These are phyloP conservation scores for Agonopterix alstromeriana DNA, from an alignment of 2,888 invertebrate genomes.

Conservation along the genomic window DNA sequence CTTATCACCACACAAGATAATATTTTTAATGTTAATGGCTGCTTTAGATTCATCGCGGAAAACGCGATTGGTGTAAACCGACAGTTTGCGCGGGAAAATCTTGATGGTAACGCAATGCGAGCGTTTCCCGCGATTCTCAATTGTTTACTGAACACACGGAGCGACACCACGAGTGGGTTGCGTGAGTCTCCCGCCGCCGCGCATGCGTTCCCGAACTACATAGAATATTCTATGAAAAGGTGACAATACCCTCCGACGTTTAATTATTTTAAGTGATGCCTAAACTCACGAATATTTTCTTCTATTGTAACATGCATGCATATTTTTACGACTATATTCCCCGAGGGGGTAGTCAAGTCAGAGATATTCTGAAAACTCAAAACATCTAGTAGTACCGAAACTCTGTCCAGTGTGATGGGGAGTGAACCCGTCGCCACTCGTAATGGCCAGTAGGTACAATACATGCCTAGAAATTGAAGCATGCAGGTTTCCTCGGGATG, in stretches of 20 bases:
- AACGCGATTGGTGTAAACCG: slow-evolving; percentile 1
- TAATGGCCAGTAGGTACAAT: too few species aligned
- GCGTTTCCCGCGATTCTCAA: slow-evolving; percentile 15
- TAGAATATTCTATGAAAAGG: slow-evolving; percentile 33
- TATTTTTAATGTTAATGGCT: background rate
- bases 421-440: too few species aligned
- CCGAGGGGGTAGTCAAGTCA: too few species aligned
- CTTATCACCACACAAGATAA: background rate
- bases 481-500: too few species aligned
- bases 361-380: too few species aligned
- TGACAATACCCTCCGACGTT: slow-evolving; percentile 4
- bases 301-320: too few species aligned
- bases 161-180: slow-evolving; percentile 7
- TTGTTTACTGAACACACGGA: slow-evolving; percentile 21
- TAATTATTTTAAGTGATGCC: slow-evolving; percentile 21
- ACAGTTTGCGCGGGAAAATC: slow-evolving; percentile 17
- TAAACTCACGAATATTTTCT: too few species aligned
- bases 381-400: too few species aligned
- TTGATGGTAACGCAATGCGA: slow-evolving; percentile 5
- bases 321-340: too few species aligned
- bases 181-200: slow-evolving; percentile 12
- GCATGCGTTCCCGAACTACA: slow-evolving; percentile 31
- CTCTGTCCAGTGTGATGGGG: too few species aligned
- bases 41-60: background rate
- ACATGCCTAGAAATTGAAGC: too few species aligned